Evolutionary conservation across 2,113 vertebrate genomes (phyloP).

Genomic region (Silurus asotus): DNA sequence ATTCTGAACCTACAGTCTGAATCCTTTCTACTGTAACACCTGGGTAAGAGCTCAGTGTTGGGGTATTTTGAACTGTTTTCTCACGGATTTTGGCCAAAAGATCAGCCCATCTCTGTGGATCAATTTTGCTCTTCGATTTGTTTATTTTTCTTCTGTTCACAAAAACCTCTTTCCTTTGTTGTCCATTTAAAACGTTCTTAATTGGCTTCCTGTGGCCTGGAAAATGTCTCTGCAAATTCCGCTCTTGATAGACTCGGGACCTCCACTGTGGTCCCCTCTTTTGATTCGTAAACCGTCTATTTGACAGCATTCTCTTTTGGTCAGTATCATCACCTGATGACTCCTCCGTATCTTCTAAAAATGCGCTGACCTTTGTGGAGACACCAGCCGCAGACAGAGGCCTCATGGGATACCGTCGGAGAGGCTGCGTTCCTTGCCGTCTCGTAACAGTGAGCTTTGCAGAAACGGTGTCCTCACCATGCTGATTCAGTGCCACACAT

Average conservation of each 20-base stretch:
- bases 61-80: constrained; percentile 67
- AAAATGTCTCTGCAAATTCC: constrained; percentile 60
- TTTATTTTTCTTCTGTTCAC: constrained; percentile 78
- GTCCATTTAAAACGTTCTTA: constrained; percentile 59
- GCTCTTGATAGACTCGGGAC: constrained; percentile 29
- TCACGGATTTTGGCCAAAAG: constrained; percentile 88
- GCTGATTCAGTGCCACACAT: constrained; percentile 83
- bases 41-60: constrained; percentile 45
- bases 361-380: constrained; percentile 66
- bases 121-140: constrained; percentile 81
- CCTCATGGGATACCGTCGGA: constrained; percentile 68
- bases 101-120: constrained; percentile 87
- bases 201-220: constrained; percentile 43
- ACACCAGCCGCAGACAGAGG: constrained; percentile 71
- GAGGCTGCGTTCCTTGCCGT: constrained; percentile 59
- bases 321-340: constrained; percentile 73
- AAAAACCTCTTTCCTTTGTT: constrained; percentile 76
- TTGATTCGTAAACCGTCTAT: background rate
- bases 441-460: constrained; percentile 73
- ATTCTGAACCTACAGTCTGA: constrained; percentile 39
- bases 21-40: constrained; percentile 49
- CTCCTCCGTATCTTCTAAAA: constrained; percentile 68
- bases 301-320: constrained; percentile 47
- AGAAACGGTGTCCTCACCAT: constrained; percentile 76
- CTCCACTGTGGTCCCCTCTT: constrained; percentile 36